Percentiles rank a stretch among this genome's conserved stretches.
phyloP scores from a whole-genome alignment of 2,888 invertebrate species.

The Drosophila sordidapex region DNA sequence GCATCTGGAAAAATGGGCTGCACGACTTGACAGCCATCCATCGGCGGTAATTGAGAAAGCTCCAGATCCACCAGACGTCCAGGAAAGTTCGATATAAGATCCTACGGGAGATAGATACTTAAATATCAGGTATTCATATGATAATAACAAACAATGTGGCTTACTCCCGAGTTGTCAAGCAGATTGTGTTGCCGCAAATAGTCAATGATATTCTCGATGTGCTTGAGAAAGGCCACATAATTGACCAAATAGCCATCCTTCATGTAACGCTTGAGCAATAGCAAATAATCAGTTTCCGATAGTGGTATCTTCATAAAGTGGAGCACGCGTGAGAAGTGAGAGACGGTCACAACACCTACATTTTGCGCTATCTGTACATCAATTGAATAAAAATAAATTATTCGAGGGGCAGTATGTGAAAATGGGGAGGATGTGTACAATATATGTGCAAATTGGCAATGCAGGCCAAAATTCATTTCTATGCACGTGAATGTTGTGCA shows the following conservation, averaged over 20 bases:
- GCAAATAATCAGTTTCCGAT: slow-evolving; percentile 89
- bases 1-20: slow-evolving; percentile 69
- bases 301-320: slow-evolving; percentile 89
- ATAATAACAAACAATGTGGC: not conserved
- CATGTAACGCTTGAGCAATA: slow-evolving; percentile 90
- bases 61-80: slow-evolving; percentile 89
- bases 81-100: slow-evolving; percentile 87
- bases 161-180: slow-evolving; percentile 82
- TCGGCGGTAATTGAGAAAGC: slow-evolving; percentile 87
- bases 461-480: not conserved
- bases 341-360: slow-evolving; percentile 90
- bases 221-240: slow-evolving; percentile 90
- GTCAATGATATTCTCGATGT: slow-evolving; percentile 88
- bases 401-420: not conserved
- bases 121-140: not conserved
- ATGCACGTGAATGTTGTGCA: slow-evolving; percentile 12
- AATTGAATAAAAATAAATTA: slow-evolving; percentile 8
- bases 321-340: slow-evolving; percentile 91
- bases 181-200: slow-evolving; percentile 87
- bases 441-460: slow-evolving; percentile 2
- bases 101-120: slow-evolving; percentile 74
- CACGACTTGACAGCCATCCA: slow-evolving; percentile 67
- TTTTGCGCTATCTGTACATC: slow-evolving; percentile 89
- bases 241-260: slow-evolving; percentile 92
- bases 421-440: not conserved